Evolutionary conservation across 1,140 invertebrate species (phyloP).

Genomic region (Zaprionus vittiger): DNA sequence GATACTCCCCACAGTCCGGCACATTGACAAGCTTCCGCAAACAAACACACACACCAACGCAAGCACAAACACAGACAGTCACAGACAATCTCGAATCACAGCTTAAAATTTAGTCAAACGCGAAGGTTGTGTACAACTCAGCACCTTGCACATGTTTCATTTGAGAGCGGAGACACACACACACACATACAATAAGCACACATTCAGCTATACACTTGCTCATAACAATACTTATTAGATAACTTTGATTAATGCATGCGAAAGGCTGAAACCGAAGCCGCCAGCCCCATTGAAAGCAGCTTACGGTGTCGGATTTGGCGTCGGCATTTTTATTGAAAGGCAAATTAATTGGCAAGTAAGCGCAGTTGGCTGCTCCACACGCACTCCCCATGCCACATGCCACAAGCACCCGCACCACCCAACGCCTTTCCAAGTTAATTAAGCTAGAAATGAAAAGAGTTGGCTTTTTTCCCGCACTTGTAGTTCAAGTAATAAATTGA

Average conservation of each 20-base stretch:
- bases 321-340: constrained; percentile 47
- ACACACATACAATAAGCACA: neutral
- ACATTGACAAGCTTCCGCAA: constrained; percentile 75
- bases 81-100: constrained; percentile 51
- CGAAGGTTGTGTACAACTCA: constrained; percentile 64
- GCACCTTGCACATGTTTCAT: constrained; percentile 63
- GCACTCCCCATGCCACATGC: constrained; percentile 55
- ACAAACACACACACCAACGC: constrained; percentile 34
- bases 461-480: constrained; percentile 37
- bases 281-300: constrained; percentile 28
- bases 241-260: constrained; percentile 69
- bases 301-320: constrained; percentile 22
- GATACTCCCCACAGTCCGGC: constrained; percentile 36
- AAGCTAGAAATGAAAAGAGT: constrained; percentile 52
- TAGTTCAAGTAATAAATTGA: constrained; percentile 26
- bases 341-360: constrained; percentile 73
- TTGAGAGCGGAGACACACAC: constrained; percentile 42
- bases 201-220: neutral
- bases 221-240: constrained; percentile 61
- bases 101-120: constrained; percentile 78
- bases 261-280: constrained; percentile 54
- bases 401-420: neutral
- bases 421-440: constrained; percentile 54
- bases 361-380: constrained; percentile 51
- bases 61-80: neutral